Percentiles rank a stretch among this genome's conserved stretches.
Evolutionary conservation across 1,140 invertebrate species (phyloP).

Genomic region (Wiebesia pumilae): DNA sequence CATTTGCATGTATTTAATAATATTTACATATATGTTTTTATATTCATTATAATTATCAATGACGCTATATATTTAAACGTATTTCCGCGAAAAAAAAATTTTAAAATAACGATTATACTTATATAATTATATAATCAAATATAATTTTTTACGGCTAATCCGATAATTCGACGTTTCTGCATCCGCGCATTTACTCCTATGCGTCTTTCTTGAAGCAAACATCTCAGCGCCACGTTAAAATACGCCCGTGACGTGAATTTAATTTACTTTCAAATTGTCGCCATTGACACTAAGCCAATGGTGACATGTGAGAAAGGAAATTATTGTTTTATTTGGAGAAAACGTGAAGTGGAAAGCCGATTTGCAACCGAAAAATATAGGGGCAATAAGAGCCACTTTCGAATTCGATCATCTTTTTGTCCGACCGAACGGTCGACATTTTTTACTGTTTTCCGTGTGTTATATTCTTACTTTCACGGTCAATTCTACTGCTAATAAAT

Average conservation of each 20-base stretch:
- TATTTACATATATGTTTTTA: no score
- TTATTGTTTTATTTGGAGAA: conserved; percentile 49
- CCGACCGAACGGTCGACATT: neutral
- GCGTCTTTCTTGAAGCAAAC: neutral
- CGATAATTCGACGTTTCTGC: conserved; percentile 36
- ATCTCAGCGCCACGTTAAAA: conserved; percentile 6
- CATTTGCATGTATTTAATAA: no score
- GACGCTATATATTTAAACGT: no score
- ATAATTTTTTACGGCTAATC: conserved; percentile 26
- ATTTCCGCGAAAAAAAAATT: neutral
- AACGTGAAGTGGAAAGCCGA: conserved; percentile 39
- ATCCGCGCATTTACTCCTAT: conserved; percentile 19
- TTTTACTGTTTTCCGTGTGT: conserved; percentile 11
- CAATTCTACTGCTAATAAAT: conserved; percentile 33
- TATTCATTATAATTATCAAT: no score
- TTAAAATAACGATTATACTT: neutral
- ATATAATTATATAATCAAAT: neutral
- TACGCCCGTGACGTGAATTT: conserved; percentile 43
- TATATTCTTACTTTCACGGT: conserved; percentile 34
- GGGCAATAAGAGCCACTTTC: conserved; percentile 7
- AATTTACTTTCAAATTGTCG: conserved; percentile 50
- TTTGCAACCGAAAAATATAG: conserved; percentile 40
- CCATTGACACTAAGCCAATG: conserved; percentile 32
- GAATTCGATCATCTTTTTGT: conserved; percentile 10
- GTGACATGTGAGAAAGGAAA: conserved; percentile 42